These are phyloP conservation scores for Heliconius nattereri DNA, from an alignment of 1,140 invertebrate genomes.

Conservation along the genomic window DNA sequence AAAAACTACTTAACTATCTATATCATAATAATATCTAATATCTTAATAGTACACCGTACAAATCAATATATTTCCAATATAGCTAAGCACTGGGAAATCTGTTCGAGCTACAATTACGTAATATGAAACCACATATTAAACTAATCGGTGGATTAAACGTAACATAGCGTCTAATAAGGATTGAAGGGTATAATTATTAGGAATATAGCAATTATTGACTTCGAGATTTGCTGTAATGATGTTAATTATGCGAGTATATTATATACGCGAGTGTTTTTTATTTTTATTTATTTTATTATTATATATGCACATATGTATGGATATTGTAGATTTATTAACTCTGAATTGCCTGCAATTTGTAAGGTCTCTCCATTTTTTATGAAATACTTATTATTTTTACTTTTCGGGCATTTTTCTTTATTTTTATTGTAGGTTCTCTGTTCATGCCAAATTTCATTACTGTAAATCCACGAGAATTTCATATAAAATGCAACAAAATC, in stretches of 20 bases:
- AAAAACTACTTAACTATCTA: not conserved
- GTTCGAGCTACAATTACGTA: slow-evolving; percentile 7
- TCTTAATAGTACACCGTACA: not conserved
- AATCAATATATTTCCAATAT: slow-evolving; percentile 9
- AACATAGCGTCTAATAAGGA: slow-evolving; percentile 11
- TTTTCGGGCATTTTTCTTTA: too few species aligned
- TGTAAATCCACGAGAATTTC: too few species aligned
- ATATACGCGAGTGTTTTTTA: not conserved
- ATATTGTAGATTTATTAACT: not conserved
- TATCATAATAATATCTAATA: not conserved
- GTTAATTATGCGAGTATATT: not conserved
- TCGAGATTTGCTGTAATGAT: not conserved
- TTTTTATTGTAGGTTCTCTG: too few species aligned
- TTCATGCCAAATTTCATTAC: too few species aligned
- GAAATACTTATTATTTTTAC: too few species aligned
- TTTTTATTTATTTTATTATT: too few species aligned
- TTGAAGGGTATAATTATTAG: slow-evolving; percentile 16
- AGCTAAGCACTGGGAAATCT: slow-evolving; percentile 3
- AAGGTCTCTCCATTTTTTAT: too few species aligned
- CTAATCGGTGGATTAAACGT: slow-evolving; percentile 18
- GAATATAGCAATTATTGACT: not conserved
- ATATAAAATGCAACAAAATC: too few species aligned
- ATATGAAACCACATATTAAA: slow-evolving; percentile 12
- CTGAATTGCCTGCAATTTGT: too few species aligned
- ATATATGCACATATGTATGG: too few species aligned